phyloP scores from a whole-genome alignment of 2,113 vertebrate genomes.

The Pseudois nayaur region DNA sequence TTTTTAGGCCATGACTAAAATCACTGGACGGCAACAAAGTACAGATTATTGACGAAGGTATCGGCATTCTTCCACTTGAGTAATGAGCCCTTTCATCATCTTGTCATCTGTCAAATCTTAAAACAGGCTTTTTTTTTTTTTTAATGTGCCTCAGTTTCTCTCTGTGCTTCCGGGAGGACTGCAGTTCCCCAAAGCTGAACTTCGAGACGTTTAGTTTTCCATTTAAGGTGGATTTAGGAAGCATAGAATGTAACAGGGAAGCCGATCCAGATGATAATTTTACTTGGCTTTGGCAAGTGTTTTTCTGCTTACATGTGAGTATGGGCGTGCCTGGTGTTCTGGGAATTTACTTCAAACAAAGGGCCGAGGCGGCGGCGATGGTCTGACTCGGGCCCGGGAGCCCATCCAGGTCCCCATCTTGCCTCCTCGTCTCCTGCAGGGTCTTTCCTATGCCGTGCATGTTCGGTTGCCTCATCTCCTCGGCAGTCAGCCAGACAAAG shows the following conservation, averaged over 20 bases:
- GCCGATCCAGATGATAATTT: neutral
- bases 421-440: neutral
- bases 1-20: neutral
- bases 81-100: neutral
- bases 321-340: slow-evolving; percentile 38
- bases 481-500: neutral
- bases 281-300: slow-evolving; percentile 29
- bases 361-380: neutral
- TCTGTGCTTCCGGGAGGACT: neutral
- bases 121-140: neutral
- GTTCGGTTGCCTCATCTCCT: neutral
- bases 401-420: neutral
- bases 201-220: neutral
- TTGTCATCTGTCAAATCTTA: neutral
- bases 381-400: slow-evolving; percentile 8
- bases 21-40: neutral
- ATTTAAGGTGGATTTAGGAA: neutral
- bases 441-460: neutral
- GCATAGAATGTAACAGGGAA: neutral
- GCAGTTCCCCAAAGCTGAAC: neutral
- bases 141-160: neutral
- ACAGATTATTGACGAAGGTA: neutral
- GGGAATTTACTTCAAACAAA: slow-evolving; percentile 61
- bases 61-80: neutral
- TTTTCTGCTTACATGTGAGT: slow-evolving; percentile 40